Conservation (phyloP, 2,888 invertebrate species). For the Cheiracanthium punctorium region DNA sequence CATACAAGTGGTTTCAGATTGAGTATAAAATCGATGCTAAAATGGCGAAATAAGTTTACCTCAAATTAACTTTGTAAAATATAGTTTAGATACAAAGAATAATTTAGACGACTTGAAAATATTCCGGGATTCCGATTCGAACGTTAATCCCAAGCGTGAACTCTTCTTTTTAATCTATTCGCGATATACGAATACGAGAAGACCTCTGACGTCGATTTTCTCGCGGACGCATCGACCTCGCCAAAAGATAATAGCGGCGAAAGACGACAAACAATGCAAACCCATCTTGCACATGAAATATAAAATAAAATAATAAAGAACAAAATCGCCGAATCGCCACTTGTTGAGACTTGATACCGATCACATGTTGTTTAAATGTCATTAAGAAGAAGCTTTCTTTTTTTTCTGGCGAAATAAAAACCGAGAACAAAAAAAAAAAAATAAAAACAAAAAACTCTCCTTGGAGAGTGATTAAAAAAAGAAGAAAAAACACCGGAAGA, state of each 20-base stretch:
- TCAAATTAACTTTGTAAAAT: too few species aligned
- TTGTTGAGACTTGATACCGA: constrained; percentile 37
- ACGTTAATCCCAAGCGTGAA: too few species aligned
- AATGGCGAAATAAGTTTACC: too few species aligned
- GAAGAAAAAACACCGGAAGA: constrained; percentile 18
- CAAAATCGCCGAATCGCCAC: constrained; percentile 12
- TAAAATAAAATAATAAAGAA: background rate
- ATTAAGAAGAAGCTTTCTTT: background rate
- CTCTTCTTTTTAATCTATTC: too few species aligned
- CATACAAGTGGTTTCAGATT: too few species aligned
- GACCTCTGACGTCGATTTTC: background rate
- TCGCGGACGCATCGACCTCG: background rate
- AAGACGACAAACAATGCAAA: background rate
- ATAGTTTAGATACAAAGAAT: too few species aligned
- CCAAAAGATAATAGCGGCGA: background rate
- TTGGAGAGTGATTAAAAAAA: constrained; percentile 12
- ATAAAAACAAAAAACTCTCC: background rate
- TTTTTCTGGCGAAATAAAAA: background rate
- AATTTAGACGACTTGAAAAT: too few species aligned
- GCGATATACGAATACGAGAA: background rate
- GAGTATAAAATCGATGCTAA: too few species aligned
- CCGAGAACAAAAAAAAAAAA: constrained; percentile 9
- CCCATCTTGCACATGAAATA: too few species aligned
- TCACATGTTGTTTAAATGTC: background rate
- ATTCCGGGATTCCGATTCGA: too few species aligned